These are phyloP conservation scores for Cochlearius cochlearius DNA, from an alignment of 2,113 vertebrate genomes.

Conservation along the genomic window DNA sequence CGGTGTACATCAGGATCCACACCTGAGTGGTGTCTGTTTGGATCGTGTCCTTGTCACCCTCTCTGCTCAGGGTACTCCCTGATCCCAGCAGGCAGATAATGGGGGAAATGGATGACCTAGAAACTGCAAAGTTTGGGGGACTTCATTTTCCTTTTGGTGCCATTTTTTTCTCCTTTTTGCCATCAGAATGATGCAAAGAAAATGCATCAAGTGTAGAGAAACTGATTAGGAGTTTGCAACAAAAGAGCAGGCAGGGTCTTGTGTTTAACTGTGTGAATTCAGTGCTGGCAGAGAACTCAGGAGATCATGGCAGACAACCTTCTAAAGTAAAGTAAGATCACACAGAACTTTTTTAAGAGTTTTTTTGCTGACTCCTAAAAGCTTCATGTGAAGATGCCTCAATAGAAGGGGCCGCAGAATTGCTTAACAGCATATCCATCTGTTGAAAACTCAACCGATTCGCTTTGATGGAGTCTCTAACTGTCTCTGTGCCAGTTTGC, in stretches of 20 bases:
- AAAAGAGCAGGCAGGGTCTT: background rate
- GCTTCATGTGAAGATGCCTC: background rate
- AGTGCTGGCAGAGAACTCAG: background rate
- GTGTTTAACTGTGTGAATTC: background rate
- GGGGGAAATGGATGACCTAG: background rate
- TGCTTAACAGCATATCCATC: background rate
- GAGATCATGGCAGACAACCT: fast-evolving
- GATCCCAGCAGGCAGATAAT: background rate
- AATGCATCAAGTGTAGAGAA: background rate
- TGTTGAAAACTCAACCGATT: background rate
- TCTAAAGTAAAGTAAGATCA: background rate
- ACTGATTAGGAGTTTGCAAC: background rate
- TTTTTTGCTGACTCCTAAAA: background rate
- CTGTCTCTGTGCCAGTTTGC: background rate
- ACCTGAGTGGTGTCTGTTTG: no score
- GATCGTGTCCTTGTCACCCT: background rate
- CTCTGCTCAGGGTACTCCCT: background rate
- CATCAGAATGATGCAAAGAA: background rate
- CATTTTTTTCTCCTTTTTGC: background rate
- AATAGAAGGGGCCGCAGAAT: background rate
- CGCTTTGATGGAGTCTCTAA: background rate
- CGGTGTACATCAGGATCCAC: background rate
- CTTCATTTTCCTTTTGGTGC: background rate
- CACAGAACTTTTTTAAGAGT: fast-evolving
- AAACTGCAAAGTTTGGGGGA: background rate